Percentiles rank a stretch among this genome's conserved stretches.
Evolutionary conservation across 2,113 vertebrate species (phyloP).

Genomic region (Mirounga angustirostris): DNA sequence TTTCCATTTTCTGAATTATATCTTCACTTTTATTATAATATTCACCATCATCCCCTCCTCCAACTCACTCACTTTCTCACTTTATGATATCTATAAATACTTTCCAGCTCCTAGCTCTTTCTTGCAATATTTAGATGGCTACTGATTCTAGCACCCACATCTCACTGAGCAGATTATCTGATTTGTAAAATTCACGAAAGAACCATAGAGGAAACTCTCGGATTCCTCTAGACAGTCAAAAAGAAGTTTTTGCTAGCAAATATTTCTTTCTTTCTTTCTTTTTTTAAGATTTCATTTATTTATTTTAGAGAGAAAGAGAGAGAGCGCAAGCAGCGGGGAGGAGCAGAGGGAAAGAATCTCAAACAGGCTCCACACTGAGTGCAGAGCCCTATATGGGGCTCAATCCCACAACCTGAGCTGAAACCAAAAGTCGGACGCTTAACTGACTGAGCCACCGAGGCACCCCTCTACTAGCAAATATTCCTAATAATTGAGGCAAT

Average conservation of each 20-base stretch:
- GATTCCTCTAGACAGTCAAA: not conserved
- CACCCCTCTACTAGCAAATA: not conserved
- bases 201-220: not conserved
- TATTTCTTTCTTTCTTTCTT: no score
- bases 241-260: not conserved
- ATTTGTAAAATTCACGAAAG: not conserved
- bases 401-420: not conserved
- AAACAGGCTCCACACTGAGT: not conserved
- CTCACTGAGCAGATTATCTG: not conserved
- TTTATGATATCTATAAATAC: conserved; percentile 1
- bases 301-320: not conserved
- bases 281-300: not conserved
- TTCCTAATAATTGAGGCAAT: conserved; percentile 17
- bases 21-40: conserved; percentile 13
- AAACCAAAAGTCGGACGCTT: not conserved
- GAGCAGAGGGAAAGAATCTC: not conserved
- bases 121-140: conserved; percentile 32
- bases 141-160: conserved; percentile 14
- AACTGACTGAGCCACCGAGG: not conserved
- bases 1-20: conserved; percentile 45
- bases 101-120: not conserved
- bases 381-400: not conserved
- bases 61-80: not conserved
- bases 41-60: not conserved
- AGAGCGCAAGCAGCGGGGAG: not conserved